Conservation (phyloP, 1,140 invertebrate species). For the Capitella teleta region DNA sequence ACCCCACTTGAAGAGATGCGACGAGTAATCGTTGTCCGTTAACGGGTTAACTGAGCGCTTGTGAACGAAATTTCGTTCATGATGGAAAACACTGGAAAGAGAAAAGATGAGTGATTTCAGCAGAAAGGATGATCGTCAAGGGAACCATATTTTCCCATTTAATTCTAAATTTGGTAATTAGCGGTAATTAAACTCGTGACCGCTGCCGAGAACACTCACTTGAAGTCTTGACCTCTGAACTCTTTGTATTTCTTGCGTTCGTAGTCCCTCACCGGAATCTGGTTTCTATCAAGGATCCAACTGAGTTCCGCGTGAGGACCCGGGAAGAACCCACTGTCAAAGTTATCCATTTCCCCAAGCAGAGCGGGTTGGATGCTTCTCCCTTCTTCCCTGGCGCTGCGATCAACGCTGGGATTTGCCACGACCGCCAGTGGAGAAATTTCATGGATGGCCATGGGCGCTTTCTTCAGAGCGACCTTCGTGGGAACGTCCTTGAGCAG, state of each 20-base stretch:
- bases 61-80: constrained; percentile 11
- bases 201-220: constrained; percentile 21
- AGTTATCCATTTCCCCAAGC: constrained; percentile 16
- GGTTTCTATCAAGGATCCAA: constrained; percentile 27
- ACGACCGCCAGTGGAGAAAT: constrained; percentile 33
- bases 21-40: constrained; percentile 23
- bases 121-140: neutral
- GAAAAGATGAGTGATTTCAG: neutral
- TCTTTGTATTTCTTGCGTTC: constrained; percentile 24
- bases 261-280: constrained; percentile 32
- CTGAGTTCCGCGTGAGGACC: constrained; percentile 25
- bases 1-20: constrained; percentile 27
- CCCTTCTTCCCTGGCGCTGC: constrained; percentile 18
- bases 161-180: neutral
- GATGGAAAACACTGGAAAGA: neutral
- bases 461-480: constrained; percentile 19
- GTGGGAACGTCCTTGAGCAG: constrained; percentile 33
- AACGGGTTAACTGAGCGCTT: constrained; percentile 20
- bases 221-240: constrained; percentile 34
- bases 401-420: constrained; percentile 30
- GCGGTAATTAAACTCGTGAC: neutral
- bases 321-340: constrained; percentile 30
- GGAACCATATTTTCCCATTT: neutral
- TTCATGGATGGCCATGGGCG: constrained; percentile 18
- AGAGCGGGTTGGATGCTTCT: constrained; percentile 16